Percentiles rank a stretch among this genome's conserved stretches.
Evolutionary conservation across 2,797 vertebrate genomes (phyloP).

Genomic region (Forpus xanthops): DNA sequence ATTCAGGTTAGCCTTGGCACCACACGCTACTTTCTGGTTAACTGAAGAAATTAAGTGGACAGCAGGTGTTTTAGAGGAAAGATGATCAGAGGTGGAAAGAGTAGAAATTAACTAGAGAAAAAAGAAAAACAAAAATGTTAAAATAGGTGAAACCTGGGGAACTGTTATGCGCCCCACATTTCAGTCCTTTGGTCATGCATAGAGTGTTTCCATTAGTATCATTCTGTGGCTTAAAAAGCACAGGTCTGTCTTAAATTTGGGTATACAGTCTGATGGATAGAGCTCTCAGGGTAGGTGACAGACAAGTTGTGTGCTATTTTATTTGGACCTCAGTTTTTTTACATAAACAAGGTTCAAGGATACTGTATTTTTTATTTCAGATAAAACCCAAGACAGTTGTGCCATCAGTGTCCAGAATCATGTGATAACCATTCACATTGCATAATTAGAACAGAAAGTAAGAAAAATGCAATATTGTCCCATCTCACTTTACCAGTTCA

Average conservation of each 20-base stretch:
- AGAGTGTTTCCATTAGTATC: neutral
- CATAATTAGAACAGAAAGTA: neutral
- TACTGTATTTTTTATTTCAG: neutral
- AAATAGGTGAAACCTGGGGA: conserved; percentile 35
- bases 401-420: neutral
- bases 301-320: neutral
- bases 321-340: neutral
- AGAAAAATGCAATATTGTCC: neutral
- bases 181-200: neutral
- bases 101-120: conserved; percentile 76
- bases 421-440: neutral
- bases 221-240: conserved; percentile 9
- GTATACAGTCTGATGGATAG: neutral
- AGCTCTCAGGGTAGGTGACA: neutral
- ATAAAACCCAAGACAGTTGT: neutral
- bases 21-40: conserved; percentile 67
- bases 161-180: conserved; percentile 13
- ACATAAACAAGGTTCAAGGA: neutral
- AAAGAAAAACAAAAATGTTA: conserved; percentile 74
- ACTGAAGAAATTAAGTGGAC: conserved; percentile 74
- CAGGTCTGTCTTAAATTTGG: neutral
- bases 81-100: conserved; percentile 75
- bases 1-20: conserved; percentile 49
- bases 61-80: conserved; percentile 75
- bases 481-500: neutral